Percentiles rank a stretch among this genome's conserved stretches.
Evolutionary conservation across 2,797 vertebrate genomes (phyloP).

Genomic region (Syncerus caffer): DNA sequence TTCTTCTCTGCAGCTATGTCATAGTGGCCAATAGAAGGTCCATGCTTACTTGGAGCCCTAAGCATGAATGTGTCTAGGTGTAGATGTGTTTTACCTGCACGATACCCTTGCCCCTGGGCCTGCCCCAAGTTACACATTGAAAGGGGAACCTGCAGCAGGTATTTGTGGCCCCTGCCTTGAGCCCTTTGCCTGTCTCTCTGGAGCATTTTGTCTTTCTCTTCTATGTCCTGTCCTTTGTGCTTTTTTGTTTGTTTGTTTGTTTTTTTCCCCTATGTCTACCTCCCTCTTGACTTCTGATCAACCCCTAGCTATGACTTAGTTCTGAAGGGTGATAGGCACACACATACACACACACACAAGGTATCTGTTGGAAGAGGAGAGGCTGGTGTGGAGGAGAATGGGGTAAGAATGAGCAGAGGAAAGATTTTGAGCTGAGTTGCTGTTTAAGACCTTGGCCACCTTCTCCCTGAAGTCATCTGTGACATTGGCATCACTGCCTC

Average conservation of each 20-base stretch:
- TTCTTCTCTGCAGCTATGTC: background rate
- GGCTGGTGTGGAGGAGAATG: too few relatives aligned
- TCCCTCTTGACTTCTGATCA: background rate
- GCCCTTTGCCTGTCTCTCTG: background rate
- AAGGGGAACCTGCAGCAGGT: too few relatives aligned
- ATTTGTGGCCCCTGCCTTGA: background rate
- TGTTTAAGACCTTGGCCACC: background rate
- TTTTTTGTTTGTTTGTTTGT: background rate
- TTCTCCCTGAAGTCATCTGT: background rate
- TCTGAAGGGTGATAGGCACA: background rate
- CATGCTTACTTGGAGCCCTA: background rate
- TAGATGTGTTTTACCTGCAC: background rate
- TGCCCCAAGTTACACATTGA: background rate
- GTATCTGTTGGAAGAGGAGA: background rate
- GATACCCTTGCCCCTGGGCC: background rate
- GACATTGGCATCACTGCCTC: accelerated
- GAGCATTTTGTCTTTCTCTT: background rate
- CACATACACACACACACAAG: background rate
- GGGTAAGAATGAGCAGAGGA: background rate
- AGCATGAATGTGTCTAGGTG: accelerated
- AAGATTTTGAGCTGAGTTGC: background rate
- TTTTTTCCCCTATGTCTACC: background rate
- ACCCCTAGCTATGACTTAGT: background rate
- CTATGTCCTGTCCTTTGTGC: background rate
- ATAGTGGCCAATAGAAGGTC: background rate